phyloP scores from a whole-genome alignment of 53 echinoderm and acorn worm genomes.

The Pentamera pediparva region DNA sequence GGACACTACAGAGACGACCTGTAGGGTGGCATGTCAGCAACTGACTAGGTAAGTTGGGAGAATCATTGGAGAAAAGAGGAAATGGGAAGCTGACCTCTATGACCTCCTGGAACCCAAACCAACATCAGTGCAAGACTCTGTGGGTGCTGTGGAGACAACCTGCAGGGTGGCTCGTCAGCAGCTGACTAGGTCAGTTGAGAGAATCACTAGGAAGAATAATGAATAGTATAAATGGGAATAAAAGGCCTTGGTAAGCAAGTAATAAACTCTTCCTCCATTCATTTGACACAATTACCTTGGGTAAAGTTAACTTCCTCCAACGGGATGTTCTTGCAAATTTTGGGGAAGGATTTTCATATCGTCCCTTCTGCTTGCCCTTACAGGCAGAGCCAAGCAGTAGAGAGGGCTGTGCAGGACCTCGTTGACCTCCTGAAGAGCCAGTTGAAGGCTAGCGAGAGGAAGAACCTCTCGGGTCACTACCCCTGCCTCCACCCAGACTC shows the following conservation, averaged over 20 bases:
- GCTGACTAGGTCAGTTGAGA: conserved; percentile 71
- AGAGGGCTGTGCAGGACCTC: conserved; percentile 88
- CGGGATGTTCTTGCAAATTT: too few species aligned
- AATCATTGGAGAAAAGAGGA: too few species aligned
- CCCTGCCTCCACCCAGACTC: conserved; percentile 95
- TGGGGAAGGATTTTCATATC: too few species aligned
- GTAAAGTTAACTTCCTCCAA: too few species aligned
- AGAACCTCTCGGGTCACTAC: conserved; percentile 77
- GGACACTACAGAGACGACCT: conserved; percentile 66
- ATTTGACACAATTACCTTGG: too few species aligned
- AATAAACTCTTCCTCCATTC: too few species aligned
- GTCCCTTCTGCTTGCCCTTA: too few species aligned
- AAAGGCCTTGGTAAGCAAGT: too few species aligned
- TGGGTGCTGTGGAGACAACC: conserved; percentile 65
- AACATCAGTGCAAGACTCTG: conserved; percentile 65
- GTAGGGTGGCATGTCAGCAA: conserved; percentile 73
- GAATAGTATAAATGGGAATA: too few species aligned
- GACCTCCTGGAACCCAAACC: conserved; percentile 79
- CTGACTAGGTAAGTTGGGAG: conserved; percentile 75
- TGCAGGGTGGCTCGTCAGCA: conserved; percentile 78
- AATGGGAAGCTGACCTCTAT: too few species aligned
- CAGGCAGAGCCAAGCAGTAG: conserved; percentile 96
- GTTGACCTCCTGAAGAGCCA: conserved; percentile 71
- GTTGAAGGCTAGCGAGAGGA: conserved; percentile 63
- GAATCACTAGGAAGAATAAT: too few species aligned